A percentile compares a stretch with the other conserved stretches of the same genome.
Evolutionary conservation across 2,113 vertebrate species (phyloP).

Genomic region (Gallinago jamesoni): DNA sequence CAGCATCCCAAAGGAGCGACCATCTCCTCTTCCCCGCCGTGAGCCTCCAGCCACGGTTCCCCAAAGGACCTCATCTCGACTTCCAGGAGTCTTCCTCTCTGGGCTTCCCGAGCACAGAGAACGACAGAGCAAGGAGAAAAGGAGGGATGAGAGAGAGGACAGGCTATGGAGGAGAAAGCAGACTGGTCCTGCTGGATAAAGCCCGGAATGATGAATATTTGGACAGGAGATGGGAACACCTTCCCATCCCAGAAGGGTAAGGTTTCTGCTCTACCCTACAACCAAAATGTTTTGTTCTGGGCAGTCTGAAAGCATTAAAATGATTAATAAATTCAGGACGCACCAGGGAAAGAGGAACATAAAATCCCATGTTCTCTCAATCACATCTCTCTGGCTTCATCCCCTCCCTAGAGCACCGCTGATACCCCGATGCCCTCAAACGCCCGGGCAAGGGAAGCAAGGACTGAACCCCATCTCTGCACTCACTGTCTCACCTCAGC

Average conservation of each 20-base stretch:
- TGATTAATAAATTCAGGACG: not conserved
- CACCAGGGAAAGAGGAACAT: not conserved
- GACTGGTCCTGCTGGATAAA: not conserved
- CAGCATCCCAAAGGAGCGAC: not conserved
- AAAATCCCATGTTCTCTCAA: not conserved
- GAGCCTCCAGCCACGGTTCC: accelerated
- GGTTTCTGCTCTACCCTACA: not conserved
- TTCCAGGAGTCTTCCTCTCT: not conserved
- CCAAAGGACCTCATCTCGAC: not conserved
- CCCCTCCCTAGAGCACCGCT: not conserved
- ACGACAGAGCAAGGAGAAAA: not conserved
- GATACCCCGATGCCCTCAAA: accelerated
- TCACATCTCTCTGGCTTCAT: accelerated
- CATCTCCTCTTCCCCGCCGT: accelerated
- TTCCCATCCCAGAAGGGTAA: not conserved
- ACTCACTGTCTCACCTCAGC: not conserved
- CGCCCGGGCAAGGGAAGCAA: not conserved
- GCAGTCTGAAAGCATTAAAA: not conserved
- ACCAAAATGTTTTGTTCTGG: not conserved
- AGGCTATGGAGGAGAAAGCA: not conserved
- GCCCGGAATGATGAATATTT: not conserved
- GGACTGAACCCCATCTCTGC: not conserved
- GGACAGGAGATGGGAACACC: not conserved
- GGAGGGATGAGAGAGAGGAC: not conserved
- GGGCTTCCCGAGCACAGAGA: accelerated